Evolutionary conservation across 2,797 vertebrate species (phyloP).

Genomic region (Alcedo quadribrachys): DNA sequence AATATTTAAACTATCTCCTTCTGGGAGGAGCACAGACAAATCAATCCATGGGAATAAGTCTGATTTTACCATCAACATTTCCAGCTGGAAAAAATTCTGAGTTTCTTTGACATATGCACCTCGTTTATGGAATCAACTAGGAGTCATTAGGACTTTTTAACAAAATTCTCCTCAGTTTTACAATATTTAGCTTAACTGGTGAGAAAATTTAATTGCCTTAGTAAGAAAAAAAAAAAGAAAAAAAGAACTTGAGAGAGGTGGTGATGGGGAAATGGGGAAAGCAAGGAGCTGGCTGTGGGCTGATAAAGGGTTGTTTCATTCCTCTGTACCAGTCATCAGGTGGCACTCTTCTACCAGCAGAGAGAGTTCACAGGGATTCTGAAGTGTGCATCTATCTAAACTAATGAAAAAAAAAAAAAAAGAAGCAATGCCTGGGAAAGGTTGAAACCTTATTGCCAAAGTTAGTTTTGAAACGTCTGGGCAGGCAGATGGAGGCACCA

Average conservation of each 20-base stretch:
- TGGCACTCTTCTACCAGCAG: slow-evolving; percentile 59
- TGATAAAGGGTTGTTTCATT: background rate
- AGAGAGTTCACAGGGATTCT: background rate
- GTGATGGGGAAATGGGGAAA: background rate
- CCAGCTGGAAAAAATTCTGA: background rate
- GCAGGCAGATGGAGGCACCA: background rate
- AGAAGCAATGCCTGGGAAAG: background rate
- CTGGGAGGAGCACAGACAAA: background rate
- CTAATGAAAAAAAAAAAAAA: background rate
- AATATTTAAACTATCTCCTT: background rate
- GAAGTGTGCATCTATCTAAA: background rate
- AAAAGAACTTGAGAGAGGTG: background rate
- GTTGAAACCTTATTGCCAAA: background rate
- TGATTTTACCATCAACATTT: background rate
- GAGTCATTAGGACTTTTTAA: background rate
- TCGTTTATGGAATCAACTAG: background rate
- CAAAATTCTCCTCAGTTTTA: background rate
- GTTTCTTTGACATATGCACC: background rate
- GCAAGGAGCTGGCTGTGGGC: too few relatives aligned
- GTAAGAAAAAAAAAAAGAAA: background rate
- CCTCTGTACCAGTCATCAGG: slow-evolving; percentile 43
- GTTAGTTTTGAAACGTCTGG: background rate
- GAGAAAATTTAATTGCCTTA: background rate
- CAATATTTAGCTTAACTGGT: background rate
- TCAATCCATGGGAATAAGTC: background rate